phyloP scores from a whole-genome alignment of 2,113 vertebrate genomes.

The human region DNA sequence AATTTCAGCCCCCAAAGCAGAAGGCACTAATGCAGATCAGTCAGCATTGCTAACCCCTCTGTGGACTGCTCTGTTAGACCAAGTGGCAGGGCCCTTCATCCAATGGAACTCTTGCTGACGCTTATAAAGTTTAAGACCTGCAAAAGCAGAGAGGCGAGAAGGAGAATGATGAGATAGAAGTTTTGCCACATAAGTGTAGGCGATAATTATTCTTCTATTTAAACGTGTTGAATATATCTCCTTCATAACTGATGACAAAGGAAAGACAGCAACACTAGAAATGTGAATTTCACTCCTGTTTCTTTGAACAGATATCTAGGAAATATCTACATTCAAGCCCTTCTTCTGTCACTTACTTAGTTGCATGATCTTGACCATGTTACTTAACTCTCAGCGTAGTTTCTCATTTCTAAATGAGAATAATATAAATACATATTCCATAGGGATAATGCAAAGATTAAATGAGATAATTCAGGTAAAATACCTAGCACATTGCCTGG shows the following conservation, averaged over 20 bases:
- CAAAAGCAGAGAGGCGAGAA: background rate
- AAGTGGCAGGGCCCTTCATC: background rate
- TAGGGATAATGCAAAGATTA: background rate
- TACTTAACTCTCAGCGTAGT: background rate
- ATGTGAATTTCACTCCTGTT: background rate
- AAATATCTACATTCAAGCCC: background rate
- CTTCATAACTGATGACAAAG: background rate
- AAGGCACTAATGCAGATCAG: conserved; percentile 69
- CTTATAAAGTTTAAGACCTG: background rate
- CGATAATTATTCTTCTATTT: background rate
- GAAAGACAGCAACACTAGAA: background rate
- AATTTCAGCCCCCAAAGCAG: conserved; percentile 64
- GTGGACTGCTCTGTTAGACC: background rate
- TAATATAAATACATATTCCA: background rate
- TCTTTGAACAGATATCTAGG: background rate
- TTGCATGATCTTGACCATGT: background rate
- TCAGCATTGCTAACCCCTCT: background rate
- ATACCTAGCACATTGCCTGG: background rate
- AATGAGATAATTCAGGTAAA: background rate
- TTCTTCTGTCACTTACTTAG: background rate
- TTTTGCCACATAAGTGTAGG: background rate
- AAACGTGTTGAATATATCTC: background rate
- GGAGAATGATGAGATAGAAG: background rate
- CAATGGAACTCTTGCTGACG: background rate
- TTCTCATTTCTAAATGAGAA: background rate